Evolutionary conservation across 2,797 vertebrate species (phyloP), one percentile per base, ranked within the genome.

Genomic region (Sebastes dallii): DNA sequence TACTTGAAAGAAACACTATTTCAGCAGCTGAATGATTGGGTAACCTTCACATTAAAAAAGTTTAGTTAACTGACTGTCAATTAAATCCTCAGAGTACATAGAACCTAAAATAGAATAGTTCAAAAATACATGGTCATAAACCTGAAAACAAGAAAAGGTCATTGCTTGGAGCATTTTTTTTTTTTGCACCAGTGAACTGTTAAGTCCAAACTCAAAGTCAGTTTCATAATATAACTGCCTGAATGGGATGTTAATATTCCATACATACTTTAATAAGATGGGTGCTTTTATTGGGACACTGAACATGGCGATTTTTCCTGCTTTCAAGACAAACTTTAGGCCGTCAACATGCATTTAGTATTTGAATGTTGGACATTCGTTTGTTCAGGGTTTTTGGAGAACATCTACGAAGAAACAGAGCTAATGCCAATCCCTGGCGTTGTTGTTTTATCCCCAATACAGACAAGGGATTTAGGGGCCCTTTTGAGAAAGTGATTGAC

Each of bases 401-500:
- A 78, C 74, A 78, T 91, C 87, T 80, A 81, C 65, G 34, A 27
- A 80, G 69, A 86, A 80, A 79, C 59, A 29, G 79, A 88, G 77
- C 82, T 75, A 80, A 88, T 27, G 79, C 76, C 90, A 77, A 67
- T 84, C 77, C 66, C 70, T 55, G 66, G 73, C 71, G 67, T 83
- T 84, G 87, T 91, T 88, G 77, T 90, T 89, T 88, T 82, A 84
- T 93, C 86, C 86, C 62, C 77, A 65, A 75, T 82, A 77, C 87
- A 92, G 85, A 87, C 76, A 70, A 86, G 86, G 87, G 91, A 91
- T 90, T 89, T 85, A 81, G 85, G 50, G 76, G 69, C 79, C 81
- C 75, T 86, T 91, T 88, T 85, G 81, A 89, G 93, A 89, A 81
- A 36, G 72, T 95, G 95, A 96, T 92, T 95, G 95, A 94, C 95